These are phyloP conservation scores for Gonocerus acuteangulatus DNA, from an alignment of 2,888 invertebrate genomes.

Conservation along the genomic window DNA sequence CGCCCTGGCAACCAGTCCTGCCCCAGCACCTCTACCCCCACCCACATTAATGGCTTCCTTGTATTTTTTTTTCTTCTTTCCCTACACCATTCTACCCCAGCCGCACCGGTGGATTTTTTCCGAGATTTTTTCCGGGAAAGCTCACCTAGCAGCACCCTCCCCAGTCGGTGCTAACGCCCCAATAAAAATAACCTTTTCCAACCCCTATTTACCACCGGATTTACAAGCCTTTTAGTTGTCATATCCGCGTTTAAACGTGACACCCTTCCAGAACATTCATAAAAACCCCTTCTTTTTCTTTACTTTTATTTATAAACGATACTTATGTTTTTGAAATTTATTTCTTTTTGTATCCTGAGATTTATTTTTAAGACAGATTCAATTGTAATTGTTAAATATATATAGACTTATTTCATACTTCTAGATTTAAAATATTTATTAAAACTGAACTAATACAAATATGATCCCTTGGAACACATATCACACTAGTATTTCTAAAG, in stretches of 20 bases:
- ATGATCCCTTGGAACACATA: no score
- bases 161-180: neutral
- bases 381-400: no score
- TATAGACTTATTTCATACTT: no score
- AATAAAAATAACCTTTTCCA: neutral
- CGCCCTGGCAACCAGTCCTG: constrained; percentile 18
- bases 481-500: no score
- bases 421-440: no score
- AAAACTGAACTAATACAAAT: no score
- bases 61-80: constrained; percentile 5
- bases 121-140: neutral
- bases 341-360: no score
- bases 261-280: no score
- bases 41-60: constrained; percentile 22
- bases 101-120: neutral
- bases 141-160: neutral
- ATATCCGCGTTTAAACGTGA: neutral
- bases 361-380: no score
- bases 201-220: neutral
- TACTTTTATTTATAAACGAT: neutral
- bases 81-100: neutral
- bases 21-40: constrained; percentile 8
- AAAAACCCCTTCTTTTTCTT: neutral
- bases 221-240: constrained; percentile 1
- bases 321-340: neutral